Percentiles rank a stretch among this genome's conserved stretches.
phyloP scores from a whole-genome alignment of 2,888 invertebrate species.

The Fragum sueziense region DNA sequence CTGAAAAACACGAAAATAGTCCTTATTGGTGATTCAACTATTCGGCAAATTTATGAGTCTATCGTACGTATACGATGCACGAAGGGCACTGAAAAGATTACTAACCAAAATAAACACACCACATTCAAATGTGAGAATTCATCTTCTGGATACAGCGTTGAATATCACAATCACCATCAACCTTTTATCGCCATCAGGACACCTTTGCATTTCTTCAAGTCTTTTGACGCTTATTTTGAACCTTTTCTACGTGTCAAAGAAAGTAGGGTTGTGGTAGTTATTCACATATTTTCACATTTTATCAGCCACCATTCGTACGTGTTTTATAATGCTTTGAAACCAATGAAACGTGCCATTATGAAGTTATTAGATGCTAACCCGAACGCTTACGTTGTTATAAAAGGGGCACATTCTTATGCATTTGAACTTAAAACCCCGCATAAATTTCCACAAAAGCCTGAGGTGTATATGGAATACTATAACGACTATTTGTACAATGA shows the following conservation, averaged over 20 bases:
- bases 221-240: neutral
- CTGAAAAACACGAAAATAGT: neutral
- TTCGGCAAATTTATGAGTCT: neutral
- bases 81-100: neutral
- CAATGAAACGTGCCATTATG: conserved; percentile 26
- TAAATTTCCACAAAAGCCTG: neutral
- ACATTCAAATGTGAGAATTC: neutral
- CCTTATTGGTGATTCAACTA: neutral
- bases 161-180: neutral
- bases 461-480: conserved; percentile 1
- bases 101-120: neutral
- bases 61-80: neutral
- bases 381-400: neutral
- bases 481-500: neutral
- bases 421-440: neutral
- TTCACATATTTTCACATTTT: conserved; percentile 32
- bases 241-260: too few relatives aligned
- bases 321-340: conserved; percentile 33
- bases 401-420: conserved; percentile 2
- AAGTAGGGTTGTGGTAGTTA: neutral
- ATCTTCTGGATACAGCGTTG: neutral
- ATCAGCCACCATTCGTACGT: conserved; percentile 44
- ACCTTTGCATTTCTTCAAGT: neutral
- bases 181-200: neutral
- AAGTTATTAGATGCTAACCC: conserved; percentile 20